Evolutionary conservation across 2,888 invertebrate species (phyloP), one percentile per base, ranked within the genome.

Genomic region (Dromius quadrimaculatus): DNA sequence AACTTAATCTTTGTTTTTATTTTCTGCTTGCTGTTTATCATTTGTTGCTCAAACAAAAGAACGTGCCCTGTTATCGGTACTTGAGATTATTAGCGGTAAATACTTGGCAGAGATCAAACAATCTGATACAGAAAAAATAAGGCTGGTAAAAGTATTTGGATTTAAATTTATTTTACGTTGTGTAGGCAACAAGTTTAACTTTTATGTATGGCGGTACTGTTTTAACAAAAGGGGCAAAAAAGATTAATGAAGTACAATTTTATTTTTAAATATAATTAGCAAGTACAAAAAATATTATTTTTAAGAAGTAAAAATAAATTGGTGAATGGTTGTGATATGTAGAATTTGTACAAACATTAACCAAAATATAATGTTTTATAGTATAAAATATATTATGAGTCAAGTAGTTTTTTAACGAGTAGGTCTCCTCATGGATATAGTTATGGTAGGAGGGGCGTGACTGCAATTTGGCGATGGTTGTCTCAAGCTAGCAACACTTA

Each of bases 401-500:
- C n/a, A 41, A 15, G 17, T 13, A 28, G n/a, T 54, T 61, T 23
- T 22, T 57, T 50, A 70, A 62, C 70, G 70, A 2, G 70, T 70
- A 11, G 70, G 70, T 23, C 70, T 32, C 15, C 70, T 45, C 70
- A 70, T 70, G 8, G 70, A 62, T 34, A 70, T 70, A 19, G 70
- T 70, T 9, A 70, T 70, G 17, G 68, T 68, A 1, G 70, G 59
- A 8, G 69, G 61, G 2, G 62, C 62, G 15, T 70, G 62, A 17
- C 70, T 70, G 36, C 70, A 70, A 47, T 62, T 70, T 11, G 70
- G 70, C 1, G 70, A 70, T 13, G 70, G 70, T 23, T 70, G 70
- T 15, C 70, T 34, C 22, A 70, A 28, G 36, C 70, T 70, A 9
- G 70, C 70, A n/a, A 70, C 47, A 22, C 70, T 70, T 15, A 70